Base-by-base conservation (phyloP, 2,888 invertebrate species). In the Allolobophora icterica region DNA sequence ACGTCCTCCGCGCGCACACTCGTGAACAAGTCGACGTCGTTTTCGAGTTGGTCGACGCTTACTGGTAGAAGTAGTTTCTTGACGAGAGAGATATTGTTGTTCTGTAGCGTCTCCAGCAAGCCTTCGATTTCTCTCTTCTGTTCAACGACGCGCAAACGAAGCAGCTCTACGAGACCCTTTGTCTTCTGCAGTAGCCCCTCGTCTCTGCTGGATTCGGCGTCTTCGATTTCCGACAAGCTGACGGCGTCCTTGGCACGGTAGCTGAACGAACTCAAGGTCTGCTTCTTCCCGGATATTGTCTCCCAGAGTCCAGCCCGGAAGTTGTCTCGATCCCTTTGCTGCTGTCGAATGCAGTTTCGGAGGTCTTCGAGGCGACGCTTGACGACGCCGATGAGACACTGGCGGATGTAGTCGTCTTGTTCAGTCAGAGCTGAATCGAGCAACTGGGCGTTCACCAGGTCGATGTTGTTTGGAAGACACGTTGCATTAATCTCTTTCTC, bases 391-490 rank as follows among this genome's bases (percentile, higher is more conserved):
- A 71, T 71, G 30, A 71, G 71, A 71, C 71, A 71, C 71, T 71
- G 71, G n/a, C 71, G 71, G 71, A 13, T n/a, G 71, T 71, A n/a
- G 71, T 71, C 71, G 71, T 71, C 71, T 11, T 71, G 30, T 71
- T 71, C 71, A 1, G n/a, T 71, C 11, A n/a, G 71, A n/a, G 71
- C 71, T 30, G n/a, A 1, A 8, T 71, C 71, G 71, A 71, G 71
- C 71, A 71, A n/a, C 71, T 71, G 71, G 71, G 71, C 71, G 71
- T 71, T 71, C n/a, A 71, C 30, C 71, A 71, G n/a, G 71, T 71
- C 71, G 8, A 71, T 71, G 71, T 71, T n/a, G 71, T 71, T 71
- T n/a, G 71, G 71, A 30, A 71, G 71, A 71, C 71, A 71, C 30
- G 71, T 71, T 71, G 71, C 71, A 13, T 30, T 30, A 17, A 71